These are phyloP conservation scores for Myodes glareolus DNA, from an alignment of 2,113 vertebrate species.

Conservation along the genomic window DNA sequence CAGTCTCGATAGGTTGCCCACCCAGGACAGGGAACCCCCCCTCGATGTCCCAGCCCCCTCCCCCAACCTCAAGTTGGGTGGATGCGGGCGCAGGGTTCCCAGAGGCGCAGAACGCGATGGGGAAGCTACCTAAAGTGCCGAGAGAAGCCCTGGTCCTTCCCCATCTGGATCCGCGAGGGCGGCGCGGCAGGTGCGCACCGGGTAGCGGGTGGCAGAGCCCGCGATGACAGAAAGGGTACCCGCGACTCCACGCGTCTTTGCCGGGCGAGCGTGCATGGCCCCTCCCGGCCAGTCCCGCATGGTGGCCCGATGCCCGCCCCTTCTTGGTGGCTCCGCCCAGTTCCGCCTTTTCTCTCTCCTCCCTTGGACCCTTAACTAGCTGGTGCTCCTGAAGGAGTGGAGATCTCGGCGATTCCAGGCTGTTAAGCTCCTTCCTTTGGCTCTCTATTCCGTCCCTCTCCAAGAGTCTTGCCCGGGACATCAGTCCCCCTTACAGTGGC, in stretches of 20 bases:
- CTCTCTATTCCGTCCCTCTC: neutral
- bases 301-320: constrained; percentile 39
- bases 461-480: neutral
- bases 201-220: neutral
- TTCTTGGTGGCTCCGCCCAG: constrained; percentile 42
- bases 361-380: neutral
- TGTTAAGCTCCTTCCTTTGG: neutral
- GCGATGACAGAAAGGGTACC: constrained; percentile 10
- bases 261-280: neutral
- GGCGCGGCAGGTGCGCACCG: constrained; percentile 43
- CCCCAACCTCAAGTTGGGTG: neutral
- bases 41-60: constrained; percentile 49
- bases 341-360: constrained; percentile 26
- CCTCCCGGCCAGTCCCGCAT: neutral
- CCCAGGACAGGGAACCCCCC: constrained; percentile 27
- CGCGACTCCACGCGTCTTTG: constrained; percentile 53
- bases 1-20: neutral
- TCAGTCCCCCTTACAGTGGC: neutral
- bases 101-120: neutral
- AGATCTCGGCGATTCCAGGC: neutral
- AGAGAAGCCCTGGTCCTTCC: constrained; percentile 94
- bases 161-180: constrained; percentile 88
- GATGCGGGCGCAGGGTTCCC: neutral
- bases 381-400: neutral
- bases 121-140: constrained; percentile 94